Percentiles rank a stretch among this genome's conserved stretches.
phyloP scores from a whole-genome alignment of 2,888 invertebrate genomes.

The Acanthosepion lycidas region DNA sequence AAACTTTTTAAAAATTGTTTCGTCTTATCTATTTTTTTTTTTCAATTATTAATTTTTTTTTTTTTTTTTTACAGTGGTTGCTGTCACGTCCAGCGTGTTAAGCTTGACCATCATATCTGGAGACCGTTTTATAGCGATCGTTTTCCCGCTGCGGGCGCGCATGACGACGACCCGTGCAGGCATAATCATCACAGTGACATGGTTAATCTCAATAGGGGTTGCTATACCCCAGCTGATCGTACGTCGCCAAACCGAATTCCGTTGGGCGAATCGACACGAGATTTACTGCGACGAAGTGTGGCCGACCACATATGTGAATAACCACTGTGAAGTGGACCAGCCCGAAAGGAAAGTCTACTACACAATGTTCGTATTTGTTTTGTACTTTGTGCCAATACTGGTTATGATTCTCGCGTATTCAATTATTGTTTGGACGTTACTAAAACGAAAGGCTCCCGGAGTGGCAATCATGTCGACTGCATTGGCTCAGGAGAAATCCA shows the following conservation, averaged over 20 bases:
- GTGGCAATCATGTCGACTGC: conserved; percentile 51
- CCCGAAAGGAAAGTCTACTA: conserved; percentile 61
- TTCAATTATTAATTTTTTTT: background rate
- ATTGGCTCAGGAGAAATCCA: conserved; percentile 58
- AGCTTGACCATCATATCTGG: conserved; percentile 68
- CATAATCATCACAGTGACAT: conserved; percentile 58
- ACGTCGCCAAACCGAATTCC: conserved; percentile 53
- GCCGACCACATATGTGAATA: conserved; percentile 58
- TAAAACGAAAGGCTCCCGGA: conserved; percentile 60
- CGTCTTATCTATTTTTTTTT: too few species aligned
- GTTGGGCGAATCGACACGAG: conserved; percentile 62
- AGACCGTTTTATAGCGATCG: conserved; percentile 69
- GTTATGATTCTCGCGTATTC: conserved; percentile 66
- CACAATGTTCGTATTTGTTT: conserved; percentile 60
- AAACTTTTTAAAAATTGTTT: too few species aligned
- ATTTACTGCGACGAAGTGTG: conserved; percentile 67
- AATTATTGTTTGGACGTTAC: conserved; percentile 60
- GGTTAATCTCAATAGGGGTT: conserved; percentile 59
- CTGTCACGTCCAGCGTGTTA: conserved; percentile 66
- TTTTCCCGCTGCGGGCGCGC: conserved; percentile 64
- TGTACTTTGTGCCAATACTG: conserved; percentile 67
- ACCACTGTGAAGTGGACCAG: conserved; percentile 52
- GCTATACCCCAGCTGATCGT: conserved; percentile 65
- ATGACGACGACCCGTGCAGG: conserved; percentile 54
- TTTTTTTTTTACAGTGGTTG: conserved; percentile 59